Evolutionary conservation across 2,888 invertebrate genomes (phyloP).

Genomic region (Chloromyia formosa): DNA sequence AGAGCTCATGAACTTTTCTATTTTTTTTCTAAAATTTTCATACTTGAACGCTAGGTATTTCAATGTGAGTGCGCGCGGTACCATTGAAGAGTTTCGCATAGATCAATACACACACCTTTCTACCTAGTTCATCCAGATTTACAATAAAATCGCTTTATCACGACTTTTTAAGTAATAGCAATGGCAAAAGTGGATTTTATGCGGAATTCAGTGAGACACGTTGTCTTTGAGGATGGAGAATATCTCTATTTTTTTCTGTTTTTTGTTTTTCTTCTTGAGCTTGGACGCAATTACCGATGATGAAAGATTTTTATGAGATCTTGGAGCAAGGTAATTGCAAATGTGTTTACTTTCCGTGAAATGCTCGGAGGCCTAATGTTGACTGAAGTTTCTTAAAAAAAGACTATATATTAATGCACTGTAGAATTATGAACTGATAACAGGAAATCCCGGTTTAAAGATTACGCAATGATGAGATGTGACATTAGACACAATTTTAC

Average conservation of each 20-base stretch:
- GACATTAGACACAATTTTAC: background rate
- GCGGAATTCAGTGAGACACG: background rate
- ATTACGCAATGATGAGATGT: background rate
- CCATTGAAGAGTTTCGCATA: background rate
- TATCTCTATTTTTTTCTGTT: no score
- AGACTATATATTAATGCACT: background rate
- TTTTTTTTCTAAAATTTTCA: background rate
- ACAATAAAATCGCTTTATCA: slow-evolving; percentile 31
- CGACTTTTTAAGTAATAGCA: slow-evolving; percentile 34
- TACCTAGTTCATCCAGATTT: slow-evolving; percentile 9
- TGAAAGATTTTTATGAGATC: slow-evolving; percentile 8
- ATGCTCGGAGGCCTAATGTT: background rate
- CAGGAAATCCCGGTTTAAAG: background rate
- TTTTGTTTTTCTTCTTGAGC: background rate
- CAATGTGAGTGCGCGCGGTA: background rate
- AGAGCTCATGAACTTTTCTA: background rate
- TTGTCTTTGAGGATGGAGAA: slow-evolving; percentile 24
- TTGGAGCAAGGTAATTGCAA: background rate
- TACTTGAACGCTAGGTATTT: background rate
- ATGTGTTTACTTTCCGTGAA: slow-evolving; percentile 1
- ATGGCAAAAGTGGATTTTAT: background rate
- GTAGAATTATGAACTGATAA: background rate
- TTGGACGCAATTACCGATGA: slow-evolving; percentile 22
- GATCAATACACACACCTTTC: background rate
- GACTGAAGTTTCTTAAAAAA: background rate